These are phyloP conservation scores for Stratiomys singularior DNA, from an alignment of 2,888 invertebrate genomes.

Conservation along the genomic window DNA sequence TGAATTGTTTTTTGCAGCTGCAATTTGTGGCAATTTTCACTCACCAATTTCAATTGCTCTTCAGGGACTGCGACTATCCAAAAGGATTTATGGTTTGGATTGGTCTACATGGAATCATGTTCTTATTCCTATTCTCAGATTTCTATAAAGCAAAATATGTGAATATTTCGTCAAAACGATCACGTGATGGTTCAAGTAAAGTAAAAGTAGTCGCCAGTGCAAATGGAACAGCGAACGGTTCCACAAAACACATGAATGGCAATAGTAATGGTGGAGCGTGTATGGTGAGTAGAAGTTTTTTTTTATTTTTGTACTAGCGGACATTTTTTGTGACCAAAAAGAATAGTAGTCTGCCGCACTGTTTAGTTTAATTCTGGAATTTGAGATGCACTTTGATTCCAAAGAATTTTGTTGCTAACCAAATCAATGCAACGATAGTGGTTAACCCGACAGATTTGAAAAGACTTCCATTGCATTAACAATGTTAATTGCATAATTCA, in stretches of 20 bases:
- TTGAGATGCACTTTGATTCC: too few relatives aligned
- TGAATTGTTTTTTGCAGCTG: conserved; percentile 68
- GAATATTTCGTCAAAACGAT: conserved; percentile 57
- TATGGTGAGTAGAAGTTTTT: conserved; percentile 71
- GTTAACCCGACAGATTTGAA: too few relatives aligned
- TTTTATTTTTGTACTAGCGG: neutral
- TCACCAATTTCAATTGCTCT: conserved; percentile 91
- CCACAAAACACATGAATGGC: conserved; percentile 53
- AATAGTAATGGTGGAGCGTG: conserved; percentile 69
- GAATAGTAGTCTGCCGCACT: too few relatives aligned
- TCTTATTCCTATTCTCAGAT: conserved; percentile 93
- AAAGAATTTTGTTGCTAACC: too few relatives aligned
- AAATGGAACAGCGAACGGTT: conserved; percentile 49
- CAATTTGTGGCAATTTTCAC: conserved; percentile 93
- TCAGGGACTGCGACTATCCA: conserved; percentile 92
- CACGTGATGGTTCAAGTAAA: conserved; percentile 54
- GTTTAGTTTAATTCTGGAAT: too few relatives aligned
- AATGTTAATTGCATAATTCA: too few relatives aligned
- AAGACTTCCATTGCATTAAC: too few relatives aligned
- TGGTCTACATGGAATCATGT: conserved; percentile 91
- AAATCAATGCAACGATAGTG: too few relatives aligned
- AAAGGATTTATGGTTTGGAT: conserved; percentile 93
- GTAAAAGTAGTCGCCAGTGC: conserved; percentile 53
- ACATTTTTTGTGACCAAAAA: too few relatives aligned
- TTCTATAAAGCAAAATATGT: conserved; percentile 90